phyloP scores from a whole-genome alignment of 2,797 vertebrate genomes.

The Kryptopterus vitreolus region DNA sequence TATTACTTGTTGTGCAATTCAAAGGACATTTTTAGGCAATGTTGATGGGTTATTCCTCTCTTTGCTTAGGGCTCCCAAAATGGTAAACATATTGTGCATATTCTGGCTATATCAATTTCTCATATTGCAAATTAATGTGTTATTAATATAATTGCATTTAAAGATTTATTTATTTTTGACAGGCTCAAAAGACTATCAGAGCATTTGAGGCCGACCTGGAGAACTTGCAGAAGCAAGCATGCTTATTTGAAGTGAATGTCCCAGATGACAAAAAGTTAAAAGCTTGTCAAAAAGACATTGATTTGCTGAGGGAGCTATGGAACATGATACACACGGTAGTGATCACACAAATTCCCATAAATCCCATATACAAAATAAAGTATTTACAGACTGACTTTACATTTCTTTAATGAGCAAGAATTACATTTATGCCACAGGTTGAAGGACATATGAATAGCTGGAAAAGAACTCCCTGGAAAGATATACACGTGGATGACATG shows the following conservation, averaged over 20 bases:
- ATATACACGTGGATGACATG: constrained; percentile 79
- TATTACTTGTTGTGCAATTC: no score
- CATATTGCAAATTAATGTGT: not conserved
- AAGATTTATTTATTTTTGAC: constrained; percentile 46
- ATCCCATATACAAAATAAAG: not conserved
- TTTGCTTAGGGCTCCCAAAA: no score
- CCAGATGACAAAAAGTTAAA: constrained; percentile 80
- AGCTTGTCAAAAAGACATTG: constrained; percentile 76
- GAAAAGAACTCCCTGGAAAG: constrained; percentile 76
- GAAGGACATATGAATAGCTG: constrained; percentile 70
- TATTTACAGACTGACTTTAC: no score
- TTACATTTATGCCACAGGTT: constrained; percentile 12
- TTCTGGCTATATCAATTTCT: not conserved
- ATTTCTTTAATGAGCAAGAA: not conserved
- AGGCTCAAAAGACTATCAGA: constrained; percentile 71
- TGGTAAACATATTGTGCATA: not conserved
- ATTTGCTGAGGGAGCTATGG: constrained; percentile 81
- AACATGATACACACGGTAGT: constrained; percentile 75
- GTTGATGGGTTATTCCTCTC: no score
- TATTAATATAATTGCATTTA: not conserved
- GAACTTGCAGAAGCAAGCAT: constrained; percentile 57
- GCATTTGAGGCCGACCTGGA: constrained; percentile 24
- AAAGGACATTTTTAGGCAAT: no score
- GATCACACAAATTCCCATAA: constrained; percentile 15
- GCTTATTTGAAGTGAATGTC: constrained; percentile 78